Percentiles rank a stretch among this genome's conserved stretches.
These are phyloP conservation scores for Microctonus aethiopoides DNA, from an alignment of 2,888 invertebrate species.

Conservation along the genomic window DNA sequence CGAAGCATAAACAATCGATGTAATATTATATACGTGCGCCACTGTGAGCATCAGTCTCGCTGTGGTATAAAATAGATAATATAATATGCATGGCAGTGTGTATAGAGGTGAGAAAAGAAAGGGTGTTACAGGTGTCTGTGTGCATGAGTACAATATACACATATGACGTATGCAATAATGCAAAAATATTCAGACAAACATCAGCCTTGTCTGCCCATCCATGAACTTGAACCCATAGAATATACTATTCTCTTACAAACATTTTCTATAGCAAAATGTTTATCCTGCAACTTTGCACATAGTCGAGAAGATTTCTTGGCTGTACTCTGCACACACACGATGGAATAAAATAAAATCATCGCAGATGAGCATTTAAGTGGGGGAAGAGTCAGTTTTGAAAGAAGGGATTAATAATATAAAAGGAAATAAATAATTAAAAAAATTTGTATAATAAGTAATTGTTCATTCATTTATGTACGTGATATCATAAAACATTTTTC, in stretches of 20 bases:
- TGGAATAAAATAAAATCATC: too few relatives aligned
- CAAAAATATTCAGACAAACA: constrained; percentile 6
- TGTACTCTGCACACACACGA: too few relatives aligned
- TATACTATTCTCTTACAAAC: background rate
- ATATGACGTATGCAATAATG: constrained; percentile 15
- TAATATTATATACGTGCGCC: background rate
- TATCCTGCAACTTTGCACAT: constrained; percentile 13
- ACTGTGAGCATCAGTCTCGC: background rate
- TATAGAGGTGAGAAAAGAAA: background rate
- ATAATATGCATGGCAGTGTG: background rate
- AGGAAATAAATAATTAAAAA: too few relatives aligned
- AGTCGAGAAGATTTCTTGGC: constrained; percentile 5
- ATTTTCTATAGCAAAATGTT: constrained; percentile 1
- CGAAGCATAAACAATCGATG: constrained; percentile 1
- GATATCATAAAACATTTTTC: too few relatives aligned
- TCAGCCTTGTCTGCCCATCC: constrained; percentile 27
- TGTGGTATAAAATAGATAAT: background rate
- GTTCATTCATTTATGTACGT: too few relatives aligned
- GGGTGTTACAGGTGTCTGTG: constrained; percentile 5
- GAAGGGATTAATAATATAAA: too few relatives aligned
- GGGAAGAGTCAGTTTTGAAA: too few relatives aligned
- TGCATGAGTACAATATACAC: background rate
- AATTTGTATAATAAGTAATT: too few relatives aligned
- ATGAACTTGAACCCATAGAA: constrained; percentile 25
- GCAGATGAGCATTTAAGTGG: too few relatives aligned